These are phyloP conservation scores for Trachymyrmex septentrionalis DNA, from an alignment of 1,140 invertebrate genomes.

Conservation along the genomic window DNA sequence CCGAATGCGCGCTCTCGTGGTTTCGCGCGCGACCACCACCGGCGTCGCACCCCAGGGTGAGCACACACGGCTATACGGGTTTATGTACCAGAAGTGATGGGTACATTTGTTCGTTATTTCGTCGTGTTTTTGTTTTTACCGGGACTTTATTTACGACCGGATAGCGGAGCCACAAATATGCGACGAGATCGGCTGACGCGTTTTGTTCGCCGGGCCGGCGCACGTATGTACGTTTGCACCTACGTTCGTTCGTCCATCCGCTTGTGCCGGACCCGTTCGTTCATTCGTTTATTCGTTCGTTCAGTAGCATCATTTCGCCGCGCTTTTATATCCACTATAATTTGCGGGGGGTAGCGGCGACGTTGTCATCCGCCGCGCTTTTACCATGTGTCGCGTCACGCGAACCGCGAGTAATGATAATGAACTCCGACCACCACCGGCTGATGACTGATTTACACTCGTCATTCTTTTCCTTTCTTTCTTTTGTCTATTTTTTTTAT, in stretches of 20 bases:
- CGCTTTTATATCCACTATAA: conserved; percentile 80
- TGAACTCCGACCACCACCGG: conserved; percentile 70
- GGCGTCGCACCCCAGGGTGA: conserved; percentile 43
- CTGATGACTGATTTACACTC: conserved; percentile 71
- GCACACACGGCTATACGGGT: conserved; percentile 72
- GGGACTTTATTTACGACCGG: conserved; percentile 85
- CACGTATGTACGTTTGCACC: conserved; percentile 70
- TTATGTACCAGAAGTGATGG: conserved; percentile 86
- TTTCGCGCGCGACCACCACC: conserved; percentile 67
- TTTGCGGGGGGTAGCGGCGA: conserved; percentile 65
- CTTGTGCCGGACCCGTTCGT: conserved; percentile 14
- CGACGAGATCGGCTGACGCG: conserved; percentile 76
- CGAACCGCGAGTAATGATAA: conserved; percentile 79
- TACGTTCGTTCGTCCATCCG: conserved; percentile 49
- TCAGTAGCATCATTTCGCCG: conserved; percentile 72
- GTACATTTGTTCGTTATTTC: conserved; percentile 85
- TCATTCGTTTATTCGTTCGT: conserved; percentile 60
- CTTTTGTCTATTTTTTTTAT: too few relatives aligned
- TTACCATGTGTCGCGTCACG: conserved; percentile 59
- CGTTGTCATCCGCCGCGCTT: conserved; percentile 63
- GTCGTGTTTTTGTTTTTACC: conserved; percentile 84
- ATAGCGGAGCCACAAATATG: conserved; percentile 85
- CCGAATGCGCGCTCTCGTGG: conserved; percentile 55
- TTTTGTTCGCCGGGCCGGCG: conserved; percentile 63
- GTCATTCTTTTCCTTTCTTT: conserved; percentile 14